These are phyloP conservation scores for Puffinus mauretanicus DNA, from an alignment of 2,113 vertebrate species.

Conservation along the genomic window DNA sequence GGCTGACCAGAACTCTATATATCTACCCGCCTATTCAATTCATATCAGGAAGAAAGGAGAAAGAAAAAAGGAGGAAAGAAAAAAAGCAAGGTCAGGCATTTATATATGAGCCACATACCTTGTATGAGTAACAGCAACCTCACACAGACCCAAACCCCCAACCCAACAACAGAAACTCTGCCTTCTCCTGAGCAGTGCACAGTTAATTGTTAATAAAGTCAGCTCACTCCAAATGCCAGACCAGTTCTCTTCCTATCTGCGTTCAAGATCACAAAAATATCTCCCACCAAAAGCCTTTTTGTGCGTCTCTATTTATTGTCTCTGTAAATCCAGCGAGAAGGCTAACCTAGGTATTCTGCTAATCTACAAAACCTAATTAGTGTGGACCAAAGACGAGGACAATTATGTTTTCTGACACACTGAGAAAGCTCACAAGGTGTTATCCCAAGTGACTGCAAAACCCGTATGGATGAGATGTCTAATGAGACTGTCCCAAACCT, in stretches of 20 bases:
- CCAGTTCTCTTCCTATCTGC: not conserved
- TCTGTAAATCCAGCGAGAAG: not conserved
- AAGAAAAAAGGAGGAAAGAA: accelerated
- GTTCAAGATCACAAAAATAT: not conserved
- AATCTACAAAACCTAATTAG: not conserved
- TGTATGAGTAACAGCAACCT: not conserved
- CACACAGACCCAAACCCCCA: not conserved
- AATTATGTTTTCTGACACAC: not conserved
- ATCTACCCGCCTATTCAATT: constrained; percentile 18
- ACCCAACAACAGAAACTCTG: not conserved
- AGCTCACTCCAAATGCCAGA: not conserved
- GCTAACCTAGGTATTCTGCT: not conserved
- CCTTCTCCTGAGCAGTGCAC: not conserved
- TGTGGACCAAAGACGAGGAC: not conserved
- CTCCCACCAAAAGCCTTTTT: not conserved
- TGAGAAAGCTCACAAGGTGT: not conserved
- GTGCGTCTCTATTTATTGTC: not conserved
- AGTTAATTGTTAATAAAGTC: not conserved
- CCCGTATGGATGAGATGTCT: not conserved
- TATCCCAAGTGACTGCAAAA: not conserved
- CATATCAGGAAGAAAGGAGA: constrained; percentile 22
- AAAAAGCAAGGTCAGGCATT: constrained; percentile 7
- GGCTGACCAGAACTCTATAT: constrained; percentile 9
- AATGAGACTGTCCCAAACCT: not conserved
- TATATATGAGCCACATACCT: not conserved